Base-by-base conservation (phyloP, 1,140 invertebrate species). In the Drosophila bipectinata region DNA sequence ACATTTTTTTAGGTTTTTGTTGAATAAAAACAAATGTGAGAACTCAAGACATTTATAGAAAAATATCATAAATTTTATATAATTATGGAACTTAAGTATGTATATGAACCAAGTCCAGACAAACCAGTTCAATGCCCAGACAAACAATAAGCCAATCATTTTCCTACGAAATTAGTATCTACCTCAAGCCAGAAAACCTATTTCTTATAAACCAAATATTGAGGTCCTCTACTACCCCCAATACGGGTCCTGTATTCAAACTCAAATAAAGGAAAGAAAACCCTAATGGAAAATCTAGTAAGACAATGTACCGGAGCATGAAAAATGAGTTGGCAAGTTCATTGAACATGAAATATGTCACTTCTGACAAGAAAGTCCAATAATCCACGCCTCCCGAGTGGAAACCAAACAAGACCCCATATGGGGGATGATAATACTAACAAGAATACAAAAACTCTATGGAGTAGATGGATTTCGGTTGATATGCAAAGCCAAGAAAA, bases 271-370 rank as follows among this genome's bases (percentile, higher is more conserved):
- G 15, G 15, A 28, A 3, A 45, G 7, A 58, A 10, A 14, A 18
- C 41, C 39, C 24, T 4, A 41, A 56, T 30, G 15, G 10, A 18
- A 34, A 54, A 30, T 45, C 41, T 14, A 47, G 14, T 8, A 18
- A 69, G 37, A 15, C 45, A 49, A 21, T 55, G 59, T 47, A 41
- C 24, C 45, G 21, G 24, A 4, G 18, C 48, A 54, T 32, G 41
- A 57, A 55, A 80, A 72, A 66, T 71, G 69, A 48, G 54, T 51
- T 49, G 30, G 12, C 30, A 39, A 56, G 81, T 87, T 87, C 82
- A 85, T 41, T 59, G 74, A 15, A 74, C 82, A 71, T 47, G 54
- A 63, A 77, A 63, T 57, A 41, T 81, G 72, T 81, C 78, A 80
- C 53, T 63, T 72, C 18, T 52, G 54, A 26, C 55, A 54, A 55